phyloP scores from a whole-genome alignment of 2,888 invertebrate species.

The Tiliacea aurago region DNA sequence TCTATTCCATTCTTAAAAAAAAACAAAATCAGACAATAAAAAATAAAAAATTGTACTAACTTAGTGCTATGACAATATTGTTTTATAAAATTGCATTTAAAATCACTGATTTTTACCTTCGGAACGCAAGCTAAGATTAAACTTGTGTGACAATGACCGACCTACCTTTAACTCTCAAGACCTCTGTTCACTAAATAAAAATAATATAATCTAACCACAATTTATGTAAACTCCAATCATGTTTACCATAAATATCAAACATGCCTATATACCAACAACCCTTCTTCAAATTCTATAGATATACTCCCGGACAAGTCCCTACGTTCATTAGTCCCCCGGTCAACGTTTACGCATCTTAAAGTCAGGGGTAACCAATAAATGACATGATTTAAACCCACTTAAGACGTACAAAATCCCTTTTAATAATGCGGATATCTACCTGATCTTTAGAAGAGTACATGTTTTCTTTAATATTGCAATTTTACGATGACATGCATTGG shows the following conservation, averaged over 20 bases:
- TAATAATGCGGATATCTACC: constrained; percentile 17
- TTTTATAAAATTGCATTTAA: no score
- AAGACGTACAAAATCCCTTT: constrained; percentile 3
- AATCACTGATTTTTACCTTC: no score
- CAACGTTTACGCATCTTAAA: constrained; percentile 35
- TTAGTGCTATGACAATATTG: no score
- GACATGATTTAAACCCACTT: constrained; percentile 43
- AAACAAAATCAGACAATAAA: no score
- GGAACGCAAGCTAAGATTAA: no score
- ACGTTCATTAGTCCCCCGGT: constrained; percentile 42
- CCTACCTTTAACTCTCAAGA: constrained; percentile 1
- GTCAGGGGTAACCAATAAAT: constrained; percentile 44
- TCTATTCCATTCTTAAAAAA: no score
- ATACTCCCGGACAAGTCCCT: neutral
- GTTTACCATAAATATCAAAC: constrained; percentile 38
- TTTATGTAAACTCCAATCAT: constrained; percentile 26
- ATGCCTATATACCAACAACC: neutral
- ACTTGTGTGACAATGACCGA: no score
- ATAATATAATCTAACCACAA: constrained; percentile 14
- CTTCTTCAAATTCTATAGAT: constrained; percentile 27
- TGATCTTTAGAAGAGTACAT: neutral
- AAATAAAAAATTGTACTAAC: no score
- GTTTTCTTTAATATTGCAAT: constrained; percentile 17
- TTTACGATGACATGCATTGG: constrained; percentile 18
- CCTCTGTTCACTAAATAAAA: constrained; percentile 7